Base-by-base conservation (phyloP, 2,888 invertebrate genomes). In the Lasioglossum calceatum region DNA sequence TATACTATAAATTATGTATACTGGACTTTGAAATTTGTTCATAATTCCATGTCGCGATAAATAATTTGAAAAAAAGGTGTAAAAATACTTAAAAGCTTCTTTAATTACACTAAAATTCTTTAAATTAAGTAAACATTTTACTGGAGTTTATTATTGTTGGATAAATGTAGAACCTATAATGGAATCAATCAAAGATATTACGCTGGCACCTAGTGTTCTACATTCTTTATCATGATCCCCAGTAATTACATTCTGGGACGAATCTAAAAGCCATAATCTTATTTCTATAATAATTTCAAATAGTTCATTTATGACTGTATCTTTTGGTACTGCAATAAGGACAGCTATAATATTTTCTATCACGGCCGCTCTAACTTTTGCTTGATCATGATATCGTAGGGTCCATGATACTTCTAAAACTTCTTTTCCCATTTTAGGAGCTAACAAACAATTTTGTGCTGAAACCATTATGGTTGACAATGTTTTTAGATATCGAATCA, bases 401-500 rank as follows among this genome's bases (percentile, higher is more conserved):
- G 96, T 96, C 94, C 97, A 96, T 19, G 97, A 96, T 86, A 98
- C 96, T 88, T 97, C 97, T 0, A 98, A 95, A 1, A 97, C 95
- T 92, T 98, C 98, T 86, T 96, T 96, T 0, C 97, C 97, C 95
- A 98, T 97, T 86, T 96, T 96, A 0, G 96, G 94, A 16, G 97
- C 96, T 58, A 96, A 95, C 0, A 96, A 95, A 89, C 97, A 97
- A 94, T 98, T 98, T 88, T 97, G 96, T 0, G 98, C 96, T 0
- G 97, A 96, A 77, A 97, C 95, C 91, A 98, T 96, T 1, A 98
- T 95, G 39, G 97, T 96, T 0, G 97, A 96, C 5, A 98, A 94
- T 0, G 98, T 97, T 19, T 97, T 96, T 0, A 98, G 92, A 90
- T 97, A 97, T 91, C 97, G 97, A 1, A 97, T 95, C n/a, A 98